Conservation (phyloP, 1,140 invertebrate genomes). For the Teleogryllus occipitalis region DNA sequence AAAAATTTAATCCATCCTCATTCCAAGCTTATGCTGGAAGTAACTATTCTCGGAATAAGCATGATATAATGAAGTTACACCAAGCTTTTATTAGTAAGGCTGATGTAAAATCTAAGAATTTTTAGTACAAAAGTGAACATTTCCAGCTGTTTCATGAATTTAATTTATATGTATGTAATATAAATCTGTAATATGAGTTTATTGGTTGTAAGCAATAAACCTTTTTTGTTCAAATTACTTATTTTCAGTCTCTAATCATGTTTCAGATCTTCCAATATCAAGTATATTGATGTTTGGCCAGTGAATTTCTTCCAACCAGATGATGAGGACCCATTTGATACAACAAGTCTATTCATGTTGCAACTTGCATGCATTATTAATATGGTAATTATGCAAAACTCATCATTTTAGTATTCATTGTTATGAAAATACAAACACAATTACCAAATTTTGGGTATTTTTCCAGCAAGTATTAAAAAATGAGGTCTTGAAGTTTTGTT, state of each 20-base stretch:
- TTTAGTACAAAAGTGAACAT: neutral
- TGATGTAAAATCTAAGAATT: neutral
- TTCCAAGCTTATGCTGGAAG: too few species aligned
- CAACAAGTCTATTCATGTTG: constrained; percentile 87
- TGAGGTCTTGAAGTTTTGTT: too few species aligned
- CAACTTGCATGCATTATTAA: constrained; percentile 95
- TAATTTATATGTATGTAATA: neutral
- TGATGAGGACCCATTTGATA: constrained; percentile 69
- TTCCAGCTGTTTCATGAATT: neutral
- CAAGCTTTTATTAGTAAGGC: too few species aligned
- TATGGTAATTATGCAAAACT: constrained; percentile 54
- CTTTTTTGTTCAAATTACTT: neutral
- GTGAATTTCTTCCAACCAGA: constrained; percentile 76
- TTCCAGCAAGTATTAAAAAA: too few species aligned
- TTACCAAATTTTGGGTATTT: too few species aligned
- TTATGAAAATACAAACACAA: too few species aligned
- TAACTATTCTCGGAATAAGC: too few species aligned
- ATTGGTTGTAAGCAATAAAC: too few species aligned
- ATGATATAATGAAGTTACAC: too few species aligned
- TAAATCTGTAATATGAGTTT: neutral
- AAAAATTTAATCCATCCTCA: too few species aligned
- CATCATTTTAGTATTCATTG: too few species aligned
- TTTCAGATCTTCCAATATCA: constrained; percentile 34
- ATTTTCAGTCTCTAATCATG: neutral
- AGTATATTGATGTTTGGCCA: constrained; percentile 96